Percentiles rank a stretch among this genome's conserved stretches.
phyloP scores from a whole-genome alignment of 2,797 vertebrate genomes.

The Eupleurogrammus muticus region DNA sequence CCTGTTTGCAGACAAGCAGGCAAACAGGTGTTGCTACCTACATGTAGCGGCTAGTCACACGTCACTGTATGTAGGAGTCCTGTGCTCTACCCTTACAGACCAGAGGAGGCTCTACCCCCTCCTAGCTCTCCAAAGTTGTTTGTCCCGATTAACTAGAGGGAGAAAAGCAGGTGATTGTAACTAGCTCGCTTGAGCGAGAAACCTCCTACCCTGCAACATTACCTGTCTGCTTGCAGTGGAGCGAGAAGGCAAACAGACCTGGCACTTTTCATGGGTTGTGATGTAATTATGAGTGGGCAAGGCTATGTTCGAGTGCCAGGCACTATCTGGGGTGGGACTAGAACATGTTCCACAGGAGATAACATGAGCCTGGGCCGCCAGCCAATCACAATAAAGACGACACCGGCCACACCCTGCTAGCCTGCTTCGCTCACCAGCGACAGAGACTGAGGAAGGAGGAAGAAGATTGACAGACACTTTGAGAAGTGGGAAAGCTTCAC shows the following conservation, averaged over 20 bases:
- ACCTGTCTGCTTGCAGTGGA: conserved; percentile 72
- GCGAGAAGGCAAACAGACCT: conserved; percentile 67
- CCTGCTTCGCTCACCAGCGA: conserved; percentile 44
- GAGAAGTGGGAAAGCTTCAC: conserved; percentile 41
- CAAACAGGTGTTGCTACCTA: conserved; percentile 20
- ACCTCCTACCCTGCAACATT: conserved; percentile 40
- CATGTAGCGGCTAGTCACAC: conserved; percentile 24
- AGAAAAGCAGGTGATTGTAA: conserved; percentile 27
- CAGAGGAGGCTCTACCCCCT: conserved; percentile 40
- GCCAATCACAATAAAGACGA: conserved; percentile 82
- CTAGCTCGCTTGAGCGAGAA: conserved; percentile 27
- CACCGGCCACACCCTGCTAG: conserved; percentile 70
- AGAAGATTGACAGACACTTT: conserved; percentile 61
- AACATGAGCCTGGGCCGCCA: conserved; percentile 74
- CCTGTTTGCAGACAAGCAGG: conserved; percentile 44
- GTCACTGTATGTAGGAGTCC: conserved; percentile 8
- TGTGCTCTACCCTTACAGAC: conserved; percentile 22
- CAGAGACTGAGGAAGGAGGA: conserved; percentile 39
- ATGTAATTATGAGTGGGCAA: conserved; percentile 83
- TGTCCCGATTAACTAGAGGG: conserved; percentile 40
- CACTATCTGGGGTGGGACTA: conserved; percentile 88
- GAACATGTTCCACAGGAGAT: conserved; percentile 88
- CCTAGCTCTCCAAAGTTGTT: conserved; percentile 42
- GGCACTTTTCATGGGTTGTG: conserved; percentile 62
- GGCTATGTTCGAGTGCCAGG: conserved; percentile 84